Conservation (phyloP, 2,113 vertebrate genomes). For the Lagopus muta region DNA sequence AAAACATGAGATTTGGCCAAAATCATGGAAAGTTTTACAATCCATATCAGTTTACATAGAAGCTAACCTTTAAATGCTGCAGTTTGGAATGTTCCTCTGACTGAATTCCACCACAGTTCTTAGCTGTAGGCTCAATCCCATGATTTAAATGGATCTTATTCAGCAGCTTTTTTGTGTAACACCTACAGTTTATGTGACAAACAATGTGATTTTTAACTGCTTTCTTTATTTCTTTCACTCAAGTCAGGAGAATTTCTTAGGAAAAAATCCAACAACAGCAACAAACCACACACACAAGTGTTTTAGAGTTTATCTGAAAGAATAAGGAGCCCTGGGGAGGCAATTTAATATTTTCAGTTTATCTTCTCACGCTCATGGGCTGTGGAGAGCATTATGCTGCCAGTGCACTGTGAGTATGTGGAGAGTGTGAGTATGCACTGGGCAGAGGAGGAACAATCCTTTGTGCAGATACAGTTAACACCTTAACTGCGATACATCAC, state of each 20-base stretch:
- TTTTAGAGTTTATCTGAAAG: background rate
- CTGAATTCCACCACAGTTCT: background rate
- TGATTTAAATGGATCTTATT: background rate
- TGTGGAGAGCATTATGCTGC: background rate
- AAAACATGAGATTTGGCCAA: background rate
- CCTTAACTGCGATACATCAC: background rate
- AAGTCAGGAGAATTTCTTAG: background rate
- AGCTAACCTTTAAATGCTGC: background rate
- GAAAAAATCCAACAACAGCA: rapidly evolving
- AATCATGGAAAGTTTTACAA: conserved; percentile 9
- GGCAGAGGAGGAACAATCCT: background rate
- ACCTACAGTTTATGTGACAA: background rate
- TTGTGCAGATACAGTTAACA: background rate
- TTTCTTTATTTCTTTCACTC: background rate
- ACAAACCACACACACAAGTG: background rate
- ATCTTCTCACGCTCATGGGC: background rate
- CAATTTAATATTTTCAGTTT: conserved; percentile 3
- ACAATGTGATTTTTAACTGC: background rate
- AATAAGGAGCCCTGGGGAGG: background rate
- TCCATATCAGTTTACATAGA: background rate
- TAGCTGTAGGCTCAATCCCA: background rate
- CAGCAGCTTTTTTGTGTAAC: background rate
- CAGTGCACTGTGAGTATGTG: background rate
- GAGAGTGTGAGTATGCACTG: background rate
- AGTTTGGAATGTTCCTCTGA: background rate